Percentiles rank a stretch among this genome's conserved stretches.
phyloP scores from a whole-genome alignment of 2,113 vertebrate species.

The Lamprotornis superbus region DNA sequence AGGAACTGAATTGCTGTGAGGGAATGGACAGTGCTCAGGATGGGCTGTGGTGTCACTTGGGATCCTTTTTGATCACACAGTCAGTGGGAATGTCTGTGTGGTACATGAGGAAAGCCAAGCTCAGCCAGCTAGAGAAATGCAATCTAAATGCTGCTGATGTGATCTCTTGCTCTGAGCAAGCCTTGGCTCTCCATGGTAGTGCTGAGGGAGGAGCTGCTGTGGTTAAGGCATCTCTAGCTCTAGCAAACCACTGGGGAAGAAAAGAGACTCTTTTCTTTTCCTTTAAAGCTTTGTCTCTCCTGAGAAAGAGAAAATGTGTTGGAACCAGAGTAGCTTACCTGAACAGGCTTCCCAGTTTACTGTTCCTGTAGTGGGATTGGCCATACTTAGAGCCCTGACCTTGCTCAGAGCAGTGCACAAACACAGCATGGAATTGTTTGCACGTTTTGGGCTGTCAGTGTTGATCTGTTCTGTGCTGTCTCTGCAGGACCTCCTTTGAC shows the following conservation, averaged over 20 bases:
- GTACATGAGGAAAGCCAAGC: neutral
- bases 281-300: neutral
- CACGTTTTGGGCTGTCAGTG: neutral
- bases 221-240: neutral
- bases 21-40: neutral
- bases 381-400: neutral
- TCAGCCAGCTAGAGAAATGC: neutral
- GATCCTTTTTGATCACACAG: neutral
- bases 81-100: neutral
- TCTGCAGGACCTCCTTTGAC: slow-evolving; percentile 86
- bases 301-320: neutral
- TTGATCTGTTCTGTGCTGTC: slow-evolving; percentile 61
- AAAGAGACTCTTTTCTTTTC: neutral
- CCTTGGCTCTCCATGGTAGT: neutral
- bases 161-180: neutral
- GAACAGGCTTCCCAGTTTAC: neutral
- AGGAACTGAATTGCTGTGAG: neutral
- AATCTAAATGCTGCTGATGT: neutral
- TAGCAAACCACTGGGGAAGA: neutral
- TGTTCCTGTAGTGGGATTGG: neutral
- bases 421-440: neutral
- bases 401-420: neutral
- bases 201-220: neutral
- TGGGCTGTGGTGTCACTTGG: neutral
- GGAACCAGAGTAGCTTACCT: neutral